A percentile compares a stretch with the other conserved stretches of the same genome.
Evolutionary conservation across 2,888 invertebrate species (phyloP).

Genomic region (Esperia sulphurella): DNA sequence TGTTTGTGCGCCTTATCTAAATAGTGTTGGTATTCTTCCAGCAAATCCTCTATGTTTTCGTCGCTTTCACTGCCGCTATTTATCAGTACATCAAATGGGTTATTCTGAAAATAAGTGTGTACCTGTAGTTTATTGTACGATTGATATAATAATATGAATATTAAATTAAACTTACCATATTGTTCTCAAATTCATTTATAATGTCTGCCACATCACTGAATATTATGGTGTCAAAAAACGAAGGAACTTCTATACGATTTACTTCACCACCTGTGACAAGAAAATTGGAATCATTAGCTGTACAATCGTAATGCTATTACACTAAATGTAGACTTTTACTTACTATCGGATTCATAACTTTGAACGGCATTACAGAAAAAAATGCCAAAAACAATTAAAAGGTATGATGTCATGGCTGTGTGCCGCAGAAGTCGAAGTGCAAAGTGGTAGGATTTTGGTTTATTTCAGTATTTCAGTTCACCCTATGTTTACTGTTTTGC

Average conservation of each 20-base stretch:
- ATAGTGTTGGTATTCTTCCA: constrained; percentile 62
- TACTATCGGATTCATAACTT: constrained; percentile 50
- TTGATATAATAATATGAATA: not conserved
- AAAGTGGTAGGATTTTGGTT: constrained; percentile 14
- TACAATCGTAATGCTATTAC: not conserved
- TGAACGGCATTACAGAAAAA: constrained; percentile 26
- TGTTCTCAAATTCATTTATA: constrained; percentile 57
- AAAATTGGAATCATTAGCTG: not conserved
- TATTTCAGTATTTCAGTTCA: constrained; percentile 18
- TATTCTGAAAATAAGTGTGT: constrained; percentile 38
- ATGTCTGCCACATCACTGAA: constrained; percentile 65
- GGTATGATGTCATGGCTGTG: constrained; percentile 28
- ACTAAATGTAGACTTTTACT: constrained; percentile 22
- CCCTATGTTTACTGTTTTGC: constrained; percentile 26
- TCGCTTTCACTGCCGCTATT: constrained; percentile 56
- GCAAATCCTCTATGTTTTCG: constrained; percentile 57
- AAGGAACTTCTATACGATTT: constrained; percentile 49
- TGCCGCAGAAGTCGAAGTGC: constrained; percentile 13
- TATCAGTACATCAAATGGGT: constrained; percentile 35
- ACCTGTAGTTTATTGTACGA: not conserved
- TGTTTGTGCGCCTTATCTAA: constrained; percentile 66
- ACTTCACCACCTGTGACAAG: constrained; percentile 40
- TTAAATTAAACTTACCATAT: constrained; percentile 39
- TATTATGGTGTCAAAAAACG: constrained; percentile 61
- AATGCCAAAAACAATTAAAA: constrained; percentile 23